phyloP scores from a whole-genome alignment of 2,888 invertebrate species.

The Drosophila helvetica region DNA sequence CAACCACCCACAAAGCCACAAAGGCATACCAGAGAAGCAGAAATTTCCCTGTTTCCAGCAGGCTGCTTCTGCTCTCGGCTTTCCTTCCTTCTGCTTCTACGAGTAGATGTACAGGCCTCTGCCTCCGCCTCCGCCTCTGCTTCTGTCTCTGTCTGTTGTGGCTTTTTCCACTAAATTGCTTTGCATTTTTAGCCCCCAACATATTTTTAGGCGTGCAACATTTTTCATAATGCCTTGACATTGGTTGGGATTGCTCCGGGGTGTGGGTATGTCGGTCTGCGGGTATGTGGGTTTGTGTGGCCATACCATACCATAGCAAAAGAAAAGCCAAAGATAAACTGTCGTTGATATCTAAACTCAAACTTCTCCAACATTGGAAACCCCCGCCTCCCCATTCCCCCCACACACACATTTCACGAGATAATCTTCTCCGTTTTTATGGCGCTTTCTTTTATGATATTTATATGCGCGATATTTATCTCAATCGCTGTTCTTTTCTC shows the following conservation, averaged over 20 bases:
- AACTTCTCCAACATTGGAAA: slow-evolving; percentile 13
- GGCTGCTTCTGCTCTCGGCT: slow-evolving; percentile 31
- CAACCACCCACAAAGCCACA: slow-evolving; percentile 57
- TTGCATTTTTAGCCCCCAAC: slow-evolving; percentile 63
- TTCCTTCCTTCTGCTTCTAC: slow-evolving; percentile 20
- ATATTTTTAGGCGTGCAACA: slow-evolving; percentile 73
- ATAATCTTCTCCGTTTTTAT: slow-evolving; percentile 71
- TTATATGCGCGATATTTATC: slow-evolving; percentile 73
- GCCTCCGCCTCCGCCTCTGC: slow-evolving; percentile 23
- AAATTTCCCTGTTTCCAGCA: slow-evolving; percentile 53
- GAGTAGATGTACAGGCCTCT: slow-evolving; percentile 18
- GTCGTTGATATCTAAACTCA: slow-evolving; percentile 67
- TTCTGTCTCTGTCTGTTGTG: slow-evolving; percentile 12
- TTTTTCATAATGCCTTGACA: slow-evolving; percentile 69
- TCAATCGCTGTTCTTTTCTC: slow-evolving; percentile 56
- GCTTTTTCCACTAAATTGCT: slow-evolving; percentile 73
- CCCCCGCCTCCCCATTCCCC: background rate
- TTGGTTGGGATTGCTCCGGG: slow-evolving; percentile 19
- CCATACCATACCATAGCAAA: background rate
- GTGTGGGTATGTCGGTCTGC: background rate
- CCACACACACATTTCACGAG: slow-evolving; percentile 36
- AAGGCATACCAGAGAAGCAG: slow-evolving; percentile 55
- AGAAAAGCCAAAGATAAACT: slow-evolving; percentile 59
- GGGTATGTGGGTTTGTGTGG: background rate
- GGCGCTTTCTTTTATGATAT: slow-evolving; percentile 72